These are phyloP conservation scores for Fregata magnificens DNA, from an alignment of 2,113 vertebrate species.

Conservation along the genomic window DNA sequence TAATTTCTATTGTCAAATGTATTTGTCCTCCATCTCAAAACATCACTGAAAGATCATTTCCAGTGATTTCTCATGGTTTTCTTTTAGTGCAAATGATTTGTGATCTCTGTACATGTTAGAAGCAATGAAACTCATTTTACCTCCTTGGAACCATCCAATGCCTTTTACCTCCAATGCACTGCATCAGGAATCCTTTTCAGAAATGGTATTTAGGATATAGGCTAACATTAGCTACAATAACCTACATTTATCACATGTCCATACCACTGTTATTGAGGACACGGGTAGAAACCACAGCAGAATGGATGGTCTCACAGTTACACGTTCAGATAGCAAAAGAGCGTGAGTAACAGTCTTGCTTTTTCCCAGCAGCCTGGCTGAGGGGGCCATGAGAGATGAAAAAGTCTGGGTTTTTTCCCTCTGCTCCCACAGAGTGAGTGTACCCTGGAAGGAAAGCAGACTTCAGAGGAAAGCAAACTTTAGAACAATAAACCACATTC, in stretches of 20 bases:
- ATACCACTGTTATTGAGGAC: background rate
- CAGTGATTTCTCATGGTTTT: background rate
- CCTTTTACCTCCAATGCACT: background rate
- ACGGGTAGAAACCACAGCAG: background rate
- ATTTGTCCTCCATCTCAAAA: background rate
- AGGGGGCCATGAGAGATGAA: background rate
- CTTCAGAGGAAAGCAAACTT: background rate
- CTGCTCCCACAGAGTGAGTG: background rate
- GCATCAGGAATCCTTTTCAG: background rate
- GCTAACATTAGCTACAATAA: background rate
- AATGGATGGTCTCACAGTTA: background rate
- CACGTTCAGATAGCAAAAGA: background rate
- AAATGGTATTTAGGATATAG: background rate
- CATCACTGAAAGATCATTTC: background rate
- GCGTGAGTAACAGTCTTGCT: background rate
- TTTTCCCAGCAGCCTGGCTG: background rate
- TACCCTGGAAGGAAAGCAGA: background rate
- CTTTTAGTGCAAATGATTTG: background rate
- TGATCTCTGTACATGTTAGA: background rate
- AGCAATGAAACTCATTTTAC: background rate
- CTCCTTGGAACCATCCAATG: background rate
- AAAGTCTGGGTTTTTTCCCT: background rate
- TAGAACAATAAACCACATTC: background rate
- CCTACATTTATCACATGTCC: background rate
- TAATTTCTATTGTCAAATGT: background rate